Conservation (phyloP, 2,888 invertebrate species). For the Clostera curtula region DNA sequence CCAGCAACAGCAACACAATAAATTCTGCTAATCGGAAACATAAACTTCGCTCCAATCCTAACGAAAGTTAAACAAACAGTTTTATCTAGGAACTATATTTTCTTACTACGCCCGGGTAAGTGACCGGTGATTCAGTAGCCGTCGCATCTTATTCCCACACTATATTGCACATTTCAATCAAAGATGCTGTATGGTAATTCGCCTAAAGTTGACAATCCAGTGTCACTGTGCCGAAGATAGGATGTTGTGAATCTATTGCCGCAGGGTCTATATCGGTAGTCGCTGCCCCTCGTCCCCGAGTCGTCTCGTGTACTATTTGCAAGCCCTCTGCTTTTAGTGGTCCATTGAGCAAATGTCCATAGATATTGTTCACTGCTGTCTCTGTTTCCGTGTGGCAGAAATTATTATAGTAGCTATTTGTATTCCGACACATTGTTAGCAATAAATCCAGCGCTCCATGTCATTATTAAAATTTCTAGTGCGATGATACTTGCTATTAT, state of each 20-base stretch:
- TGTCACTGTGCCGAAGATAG: background rate
- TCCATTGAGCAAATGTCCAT: constrained; percentile 38
- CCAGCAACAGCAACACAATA: constrained; percentile 1
- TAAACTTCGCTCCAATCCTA: background rate
- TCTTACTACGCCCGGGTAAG: constrained; percentile 50
- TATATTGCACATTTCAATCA: constrained; percentile 6
- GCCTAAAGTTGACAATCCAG: constrained; percentile 6
- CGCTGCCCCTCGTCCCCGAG: constrained; percentile 20
- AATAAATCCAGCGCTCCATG: no score
- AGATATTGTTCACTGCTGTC: no score
- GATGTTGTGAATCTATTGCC: constrained; percentile 1
- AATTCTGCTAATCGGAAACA: background rate
- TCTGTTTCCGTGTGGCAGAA: no score
- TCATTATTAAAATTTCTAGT: no score
- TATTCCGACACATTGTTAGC: no score
- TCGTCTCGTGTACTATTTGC: constrained; percentile 39
- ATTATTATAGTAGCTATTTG: no score
- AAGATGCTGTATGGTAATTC: constrained; percentile 14
- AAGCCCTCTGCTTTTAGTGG: constrained; percentile 35
- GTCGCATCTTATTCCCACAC: constrained; percentile 1
- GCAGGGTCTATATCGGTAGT: constrained; percentile 36
- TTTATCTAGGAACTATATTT: constrained; percentile 36
- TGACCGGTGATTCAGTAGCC: constrained; percentile 51
- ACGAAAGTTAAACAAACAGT: constrained; percentile 12
- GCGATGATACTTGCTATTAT: no score